These are phyloP conservation scores for Hydrolagus colliei DNA, from an alignment of 2,797 vertebrate species.

Conservation along the genomic window DNA sequence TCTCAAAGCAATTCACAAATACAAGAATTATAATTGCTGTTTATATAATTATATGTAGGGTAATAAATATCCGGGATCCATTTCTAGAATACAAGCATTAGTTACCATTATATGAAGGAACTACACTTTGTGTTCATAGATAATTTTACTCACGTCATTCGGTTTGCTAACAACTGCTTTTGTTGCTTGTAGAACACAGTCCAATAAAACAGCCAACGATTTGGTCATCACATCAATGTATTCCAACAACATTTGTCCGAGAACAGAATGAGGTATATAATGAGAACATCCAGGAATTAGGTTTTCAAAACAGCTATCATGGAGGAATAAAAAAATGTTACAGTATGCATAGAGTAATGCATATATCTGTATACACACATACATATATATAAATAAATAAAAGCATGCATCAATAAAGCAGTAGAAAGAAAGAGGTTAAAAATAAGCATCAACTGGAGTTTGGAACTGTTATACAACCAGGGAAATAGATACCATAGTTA, in stretches of 20 bases:
- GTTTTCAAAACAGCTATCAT: slow-evolving; percentile 24
- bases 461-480: no score
- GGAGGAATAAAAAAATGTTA: background rate
- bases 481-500: no score
- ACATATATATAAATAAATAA: no score
- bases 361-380: no score
- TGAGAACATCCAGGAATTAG: background rate
- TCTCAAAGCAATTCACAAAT: background rate
- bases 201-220: background rate
- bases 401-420: no score
- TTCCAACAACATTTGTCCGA: slow-evolving; percentile 18
- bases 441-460: no score
- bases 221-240: slow-evolving; percentile 17
- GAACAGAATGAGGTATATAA: slow-evolving; percentile 5
- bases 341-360: no score
- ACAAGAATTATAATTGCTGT: background rate
- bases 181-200: slow-evolving; percentile 28
- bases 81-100: background rate
- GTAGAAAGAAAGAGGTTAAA: no score
- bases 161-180: slow-evolving; percentile 21
- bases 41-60: background rate
- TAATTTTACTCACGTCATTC: slow-evolving; percentile 17
- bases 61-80: background rate
- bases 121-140: background rate
- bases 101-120: background rate